Evolutionary conservation across 1,140 invertebrate genomes (phyloP).

Genomic region (Macrobrachium nipponense): DNA sequence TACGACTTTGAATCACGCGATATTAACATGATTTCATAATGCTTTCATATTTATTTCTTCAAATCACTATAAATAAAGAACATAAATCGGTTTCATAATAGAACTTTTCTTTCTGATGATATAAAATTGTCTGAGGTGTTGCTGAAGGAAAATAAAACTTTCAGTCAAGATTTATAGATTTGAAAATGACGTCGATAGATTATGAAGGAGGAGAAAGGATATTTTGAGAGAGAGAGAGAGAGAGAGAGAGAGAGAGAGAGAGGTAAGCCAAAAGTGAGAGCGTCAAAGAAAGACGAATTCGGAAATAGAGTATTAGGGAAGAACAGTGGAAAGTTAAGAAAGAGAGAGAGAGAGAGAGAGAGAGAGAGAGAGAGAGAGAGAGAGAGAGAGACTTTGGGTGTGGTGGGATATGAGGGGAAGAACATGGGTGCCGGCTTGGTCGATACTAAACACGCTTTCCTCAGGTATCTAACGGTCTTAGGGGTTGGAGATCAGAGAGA

Average conservation of each 20-base stretch:
- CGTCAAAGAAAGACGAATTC: background rate
- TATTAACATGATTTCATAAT: too few species aligned
- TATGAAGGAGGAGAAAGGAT: conserved; percentile 7
- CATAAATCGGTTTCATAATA: too few species aligned
- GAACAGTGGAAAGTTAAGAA: background rate
- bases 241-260: background rate
- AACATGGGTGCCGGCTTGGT: background rate
- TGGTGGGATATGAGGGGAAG: background rate
- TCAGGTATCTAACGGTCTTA: too few species aligned
- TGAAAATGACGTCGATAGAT: background rate
- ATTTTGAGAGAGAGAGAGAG: background rate
- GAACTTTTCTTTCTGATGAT: too few species aligned
- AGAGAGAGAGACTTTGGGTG: background rate
- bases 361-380: background rate
- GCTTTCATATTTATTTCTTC: too few species aligned
- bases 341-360: background rate
- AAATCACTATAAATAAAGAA: too few species aligned
- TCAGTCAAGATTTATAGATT: background rate
- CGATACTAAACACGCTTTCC: background rate
- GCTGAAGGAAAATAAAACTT: background rate
- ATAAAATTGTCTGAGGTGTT: background rate
- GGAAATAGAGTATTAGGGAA: background rate
- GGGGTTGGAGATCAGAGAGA: too few species aligned
- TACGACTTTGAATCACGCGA: too few species aligned
- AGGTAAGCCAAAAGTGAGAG: background rate